A percentile compares a stretch with the other conserved stretches of the same genome.
phyloP scores from a whole-genome alignment of 1,140 invertebrate genomes.

The Heliconius melpomene region DNA sequence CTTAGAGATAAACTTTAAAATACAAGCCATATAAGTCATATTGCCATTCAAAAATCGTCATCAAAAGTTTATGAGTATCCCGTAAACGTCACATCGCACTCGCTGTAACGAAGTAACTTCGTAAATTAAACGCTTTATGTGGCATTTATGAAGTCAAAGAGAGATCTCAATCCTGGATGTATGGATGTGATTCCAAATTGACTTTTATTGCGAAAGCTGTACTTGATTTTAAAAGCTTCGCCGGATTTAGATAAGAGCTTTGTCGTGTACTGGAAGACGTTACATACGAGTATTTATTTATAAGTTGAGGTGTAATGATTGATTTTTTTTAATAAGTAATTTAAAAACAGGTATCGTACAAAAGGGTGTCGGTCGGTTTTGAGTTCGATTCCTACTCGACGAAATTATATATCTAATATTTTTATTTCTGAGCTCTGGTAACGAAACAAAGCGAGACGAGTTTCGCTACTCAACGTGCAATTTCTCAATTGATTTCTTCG shows the following conservation, averaged over 20 bases:
- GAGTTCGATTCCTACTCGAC: too few relatives aligned
- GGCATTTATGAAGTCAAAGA: conserved; percentile 47
- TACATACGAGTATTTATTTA: neutral
- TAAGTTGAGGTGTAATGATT: too few relatives aligned
- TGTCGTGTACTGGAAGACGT: neutral
- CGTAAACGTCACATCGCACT: conserved; percentile 47
- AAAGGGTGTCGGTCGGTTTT: too few relatives aligned
- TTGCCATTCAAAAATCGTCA: conserved; percentile 17
- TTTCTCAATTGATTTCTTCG: too few relatives aligned
- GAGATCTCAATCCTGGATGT: conserved; percentile 26
- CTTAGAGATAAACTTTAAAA: conserved; percentile 3
- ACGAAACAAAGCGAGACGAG: too few relatives aligned
- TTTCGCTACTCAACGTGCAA: too few relatives aligned
- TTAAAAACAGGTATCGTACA: too few relatives aligned
- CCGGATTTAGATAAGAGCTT: neutral
- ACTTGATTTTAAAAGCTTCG: neutral
- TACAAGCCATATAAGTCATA: conserved; percentile 22
- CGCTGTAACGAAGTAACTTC: conserved; percentile 45
- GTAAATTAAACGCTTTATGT: conserved; percentile 56
- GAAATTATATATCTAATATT: too few relatives aligned
- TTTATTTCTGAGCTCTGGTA: too few relatives aligned
- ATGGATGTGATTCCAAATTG: neutral
- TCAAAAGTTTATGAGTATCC: conserved; percentile 44
- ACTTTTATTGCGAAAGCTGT: conserved; percentile 8
- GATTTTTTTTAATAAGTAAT: too few relatives aligned